Conservation (phyloP, 2,797 vertebrate genomes). For the Crocodylus rhombifer region DNA sequence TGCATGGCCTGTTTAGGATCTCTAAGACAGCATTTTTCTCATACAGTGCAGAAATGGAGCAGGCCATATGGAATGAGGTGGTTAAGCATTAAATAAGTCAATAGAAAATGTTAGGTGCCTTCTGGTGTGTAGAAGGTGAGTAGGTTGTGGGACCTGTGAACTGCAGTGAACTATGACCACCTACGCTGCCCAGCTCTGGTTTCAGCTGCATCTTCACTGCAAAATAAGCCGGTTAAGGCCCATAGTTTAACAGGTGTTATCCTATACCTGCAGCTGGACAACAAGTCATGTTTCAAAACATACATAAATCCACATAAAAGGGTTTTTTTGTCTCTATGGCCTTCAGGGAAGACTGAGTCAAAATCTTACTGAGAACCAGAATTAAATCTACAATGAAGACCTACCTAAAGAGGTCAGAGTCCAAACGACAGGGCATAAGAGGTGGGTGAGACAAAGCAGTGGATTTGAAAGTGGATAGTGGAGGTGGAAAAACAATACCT, state of each 20-base stretch:
- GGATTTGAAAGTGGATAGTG: neutral
- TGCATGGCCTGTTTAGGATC: neutral
- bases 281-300: too few relatives aligned
- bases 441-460: neutral
- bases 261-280: neutral
- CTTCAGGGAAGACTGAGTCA: too few relatives aligned
- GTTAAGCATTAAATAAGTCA: neutral
- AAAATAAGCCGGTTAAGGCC: too few relatives aligned
- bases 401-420: neutral
- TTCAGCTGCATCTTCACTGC: too few relatives aligned
- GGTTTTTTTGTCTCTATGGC: too few relatives aligned
- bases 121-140: neutral
- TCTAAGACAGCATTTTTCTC: neutral
- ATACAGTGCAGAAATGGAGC: neutral
- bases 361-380: too few relatives aligned
- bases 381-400: neutral
- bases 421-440: neutral
- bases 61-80: neutral
- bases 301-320: too few relatives aligned
- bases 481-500: neutral
- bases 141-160: neutral
- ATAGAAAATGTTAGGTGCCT: rapidly evolving
- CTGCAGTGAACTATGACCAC: too few relatives aligned
- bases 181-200: too few relatives aligned
- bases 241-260: neutral